phyloP scores from a whole-genome alignment of 1,140 invertebrate species.

The Olivierus martensii region DNA sequence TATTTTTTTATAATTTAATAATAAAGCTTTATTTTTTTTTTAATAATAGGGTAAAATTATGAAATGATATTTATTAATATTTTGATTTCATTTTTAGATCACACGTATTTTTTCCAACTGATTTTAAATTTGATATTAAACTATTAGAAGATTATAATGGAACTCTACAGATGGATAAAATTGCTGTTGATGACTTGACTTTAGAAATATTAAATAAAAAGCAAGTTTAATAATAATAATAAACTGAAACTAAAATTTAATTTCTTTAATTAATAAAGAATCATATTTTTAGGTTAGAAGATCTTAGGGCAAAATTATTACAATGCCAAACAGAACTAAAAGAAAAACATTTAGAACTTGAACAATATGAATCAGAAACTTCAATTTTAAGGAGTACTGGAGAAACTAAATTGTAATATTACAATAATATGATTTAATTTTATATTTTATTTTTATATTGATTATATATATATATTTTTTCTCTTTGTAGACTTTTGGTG shows the following conservation, averaged over 20 bases:
- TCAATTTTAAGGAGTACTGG: conserved; percentile 20
- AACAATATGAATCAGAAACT: conserved; percentile 28
- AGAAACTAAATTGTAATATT: conserved; percentile 3
- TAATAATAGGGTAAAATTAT: too few species aligned
- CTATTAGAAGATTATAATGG: conserved; percentile 48
- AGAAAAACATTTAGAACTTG: conserved; percentile 28
- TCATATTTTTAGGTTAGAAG: conserved; percentile 38
- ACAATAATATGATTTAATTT: not conserved
- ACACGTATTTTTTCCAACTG: conserved; percentile 49
- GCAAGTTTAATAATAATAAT: conserved; percentile 18
- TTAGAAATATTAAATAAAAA: conserved; percentile 34
- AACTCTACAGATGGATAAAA: conserved; percentile 55
- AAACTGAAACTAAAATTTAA: too few species aligned
- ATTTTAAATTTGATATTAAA: conserved; percentile 68
- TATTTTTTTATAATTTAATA: not conserved
- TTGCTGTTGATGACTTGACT: conserved; percentile 82
- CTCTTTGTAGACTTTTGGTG: conserved; percentile 22
- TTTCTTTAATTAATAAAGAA: too few species aligned
- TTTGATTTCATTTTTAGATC: conserved; percentile 40
- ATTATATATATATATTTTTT: too few species aligned
- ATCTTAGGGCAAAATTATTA: conserved; percentile 54
- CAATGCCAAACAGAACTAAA: conserved; percentile 34
- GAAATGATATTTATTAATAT: not conserved
- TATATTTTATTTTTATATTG: not conserved
- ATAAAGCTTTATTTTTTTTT: not conserved